phyloP scores from a whole-genome alignment of 1,140 invertebrate genomes.

The Pseudomyrmex dendroicus region DNA sequence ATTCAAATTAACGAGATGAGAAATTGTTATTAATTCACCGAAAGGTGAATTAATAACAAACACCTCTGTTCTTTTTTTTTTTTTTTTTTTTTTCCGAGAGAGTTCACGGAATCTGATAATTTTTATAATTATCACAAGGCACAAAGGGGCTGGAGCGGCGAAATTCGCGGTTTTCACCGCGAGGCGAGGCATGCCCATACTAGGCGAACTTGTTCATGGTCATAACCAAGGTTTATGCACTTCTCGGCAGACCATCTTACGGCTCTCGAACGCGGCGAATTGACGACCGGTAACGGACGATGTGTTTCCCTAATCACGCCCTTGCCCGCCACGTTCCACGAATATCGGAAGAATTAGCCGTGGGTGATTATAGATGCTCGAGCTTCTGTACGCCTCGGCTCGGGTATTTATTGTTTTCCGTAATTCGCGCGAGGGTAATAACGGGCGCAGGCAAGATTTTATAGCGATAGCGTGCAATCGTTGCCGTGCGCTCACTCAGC shows the following conservation, averaged over 20 bases:
- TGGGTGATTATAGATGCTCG: conserved; percentile 48
- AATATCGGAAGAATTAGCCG: conserved; percentile 58
- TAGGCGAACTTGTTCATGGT: conserved; percentile 24
- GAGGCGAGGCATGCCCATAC: conserved; percentile 41
- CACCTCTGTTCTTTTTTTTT: too few species aligned
- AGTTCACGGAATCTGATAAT: conserved; percentile 55
- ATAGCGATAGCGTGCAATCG: conserved; percentile 23
- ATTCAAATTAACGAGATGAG: too few species aligned
- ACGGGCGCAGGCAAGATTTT: conserved; percentile 47
- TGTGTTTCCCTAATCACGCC: conserved; percentile 48
- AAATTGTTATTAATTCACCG: too few species aligned
- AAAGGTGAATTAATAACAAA: too few species aligned
- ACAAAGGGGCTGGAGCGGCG: conserved; percentile 13
- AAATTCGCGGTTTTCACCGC: conserved; percentile 54
- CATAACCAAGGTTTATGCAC: conserved; percentile 58
- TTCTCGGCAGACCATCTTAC: conserved; percentile 26
- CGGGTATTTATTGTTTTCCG: conserved; percentile 48
- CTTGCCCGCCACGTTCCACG: conserved; percentile 46
- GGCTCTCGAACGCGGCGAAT: conserved; percentile 20
- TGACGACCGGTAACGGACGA: conserved; percentile 50
- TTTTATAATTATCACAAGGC: conserved; percentile 33
- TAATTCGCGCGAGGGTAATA: conserved; percentile 39
- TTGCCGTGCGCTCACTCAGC: neutral
- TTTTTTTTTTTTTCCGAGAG: neutral
- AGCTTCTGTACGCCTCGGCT: neutral